Conservation (phyloP, 2,113 vertebrate species). For the Cryptotis parvus region DNA sequence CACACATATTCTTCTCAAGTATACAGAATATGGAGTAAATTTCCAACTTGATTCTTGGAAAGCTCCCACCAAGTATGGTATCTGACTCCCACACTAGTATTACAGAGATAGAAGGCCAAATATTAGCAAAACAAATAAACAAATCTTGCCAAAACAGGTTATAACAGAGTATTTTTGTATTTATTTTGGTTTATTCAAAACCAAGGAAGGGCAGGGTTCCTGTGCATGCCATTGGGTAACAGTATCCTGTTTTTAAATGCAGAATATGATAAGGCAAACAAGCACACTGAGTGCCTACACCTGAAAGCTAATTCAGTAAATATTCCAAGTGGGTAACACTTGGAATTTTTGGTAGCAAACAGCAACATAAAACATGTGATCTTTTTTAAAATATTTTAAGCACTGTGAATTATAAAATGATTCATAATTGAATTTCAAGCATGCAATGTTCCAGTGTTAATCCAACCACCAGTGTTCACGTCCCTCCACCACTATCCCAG, state of each 20-base stretch:
- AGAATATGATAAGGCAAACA: background rate
- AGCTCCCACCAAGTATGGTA: background rate
- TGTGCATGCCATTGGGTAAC: background rate
- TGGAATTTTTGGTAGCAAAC: too few relatives aligned
- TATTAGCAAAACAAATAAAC: slow-evolving; percentile 35
- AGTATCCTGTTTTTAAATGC: background rate
- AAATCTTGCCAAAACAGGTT: background rate
- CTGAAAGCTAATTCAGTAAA: background rate
- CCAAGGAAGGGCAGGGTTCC: background rate
- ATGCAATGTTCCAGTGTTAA: too few relatives aligned
- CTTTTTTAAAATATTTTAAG: background rate
- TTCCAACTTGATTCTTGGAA: background rate
- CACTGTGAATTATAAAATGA: too few relatives aligned
- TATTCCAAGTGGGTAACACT: background rate
- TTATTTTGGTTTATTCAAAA: background rate
- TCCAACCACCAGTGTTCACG: too few relatives aligned
- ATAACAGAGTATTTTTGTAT: background rate
- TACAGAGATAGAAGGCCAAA: background rate
- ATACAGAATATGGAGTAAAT: background rate
- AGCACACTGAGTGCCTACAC: background rate
- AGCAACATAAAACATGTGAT: background rate
- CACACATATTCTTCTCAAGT: slow-evolving; percentile 3
- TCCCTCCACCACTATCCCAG: too few relatives aligned
- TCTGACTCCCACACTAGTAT: background rate
- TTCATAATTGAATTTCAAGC: too few relatives aligned